These are phyloP conservation scores for Scortum barcoo DNA, from an alignment of 2,113 vertebrate species.

Conservation along the genomic window DNA sequence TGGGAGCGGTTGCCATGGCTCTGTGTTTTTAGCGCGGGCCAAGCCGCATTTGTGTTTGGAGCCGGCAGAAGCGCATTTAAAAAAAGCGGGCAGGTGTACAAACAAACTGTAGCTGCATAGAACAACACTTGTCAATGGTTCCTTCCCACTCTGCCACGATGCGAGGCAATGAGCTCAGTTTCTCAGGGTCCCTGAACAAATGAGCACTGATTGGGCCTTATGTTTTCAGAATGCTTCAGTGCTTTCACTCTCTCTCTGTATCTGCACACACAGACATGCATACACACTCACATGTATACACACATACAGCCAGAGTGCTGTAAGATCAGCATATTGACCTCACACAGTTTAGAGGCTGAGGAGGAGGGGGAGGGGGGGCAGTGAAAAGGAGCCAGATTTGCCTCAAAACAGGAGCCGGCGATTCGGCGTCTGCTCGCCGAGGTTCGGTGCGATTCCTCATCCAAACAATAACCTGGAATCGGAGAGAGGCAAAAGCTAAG, in stretches of 20 bases:
- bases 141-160: constrained; percentile 49
- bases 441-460: constrained; percentile 43
- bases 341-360: too few relatives aligned
- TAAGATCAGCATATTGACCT: constrained; percentile 48
- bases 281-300: not conserved
- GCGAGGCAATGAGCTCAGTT: constrained; percentile 62
- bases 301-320: not conserved
- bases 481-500: constrained; percentile 63
- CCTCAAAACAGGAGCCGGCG: constrained; percentile 45
- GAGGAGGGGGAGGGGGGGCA: constrained; percentile 8
- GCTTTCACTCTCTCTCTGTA: constrained; percentile 42
- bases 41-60: constrained; percentile 23
- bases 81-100: constrained; percentile 64
- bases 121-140: constrained; percentile 40
- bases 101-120: constrained; percentile 50
- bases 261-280: not conserved
- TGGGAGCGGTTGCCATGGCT: not conserved
- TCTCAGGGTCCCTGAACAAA: constrained; percentile 71
- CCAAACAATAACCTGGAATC: constrained; percentile 71
- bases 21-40: constrained; percentile 25
- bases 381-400: not conserved
- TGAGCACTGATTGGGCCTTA: constrained; percentile 71
- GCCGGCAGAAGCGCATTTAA: constrained; percentile 29
- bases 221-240: constrained; percentile 69
- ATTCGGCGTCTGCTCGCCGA: constrained; percentile 38